Evolutionary conservation across 2,888 invertebrate species (phyloP).

Genomic region (Plutella xylostella): DNA sequence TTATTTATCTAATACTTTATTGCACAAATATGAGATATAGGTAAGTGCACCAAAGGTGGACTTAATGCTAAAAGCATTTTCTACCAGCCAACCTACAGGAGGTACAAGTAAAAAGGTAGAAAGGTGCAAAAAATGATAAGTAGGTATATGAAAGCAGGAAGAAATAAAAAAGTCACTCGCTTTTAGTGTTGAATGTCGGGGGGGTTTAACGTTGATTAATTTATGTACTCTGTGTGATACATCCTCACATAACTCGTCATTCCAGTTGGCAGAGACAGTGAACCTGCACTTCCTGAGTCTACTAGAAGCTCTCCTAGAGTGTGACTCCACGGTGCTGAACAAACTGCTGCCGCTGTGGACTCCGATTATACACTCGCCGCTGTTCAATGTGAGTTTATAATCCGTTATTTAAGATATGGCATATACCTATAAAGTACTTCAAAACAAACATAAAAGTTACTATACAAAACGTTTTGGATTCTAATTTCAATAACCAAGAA

Average conservation of each 20-base stretch:
- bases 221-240: no score
- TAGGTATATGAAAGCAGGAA: no score
- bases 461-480: background rate
- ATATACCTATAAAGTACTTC: background rate
- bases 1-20: no score
- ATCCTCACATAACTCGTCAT: slow-evolving; percentile 1
- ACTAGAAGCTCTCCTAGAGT: slow-evolving; percentile 94
- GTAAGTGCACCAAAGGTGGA: no score
- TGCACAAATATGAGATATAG: no score
- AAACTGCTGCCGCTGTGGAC: slow-evolving; percentile 96
- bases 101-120: no score
- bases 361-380: slow-evolving; percentile 92
- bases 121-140: no score
- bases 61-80: no score
- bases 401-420: background rate
- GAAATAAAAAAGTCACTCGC: no score
- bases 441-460: background rate
- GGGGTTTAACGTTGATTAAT: no score
- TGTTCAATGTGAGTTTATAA: slow-evolving; percentile 42
- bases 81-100: no score
- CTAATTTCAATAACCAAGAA: background rate
- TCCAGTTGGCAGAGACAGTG: slow-evolving; percentile 95
- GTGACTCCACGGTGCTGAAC: slow-evolving; percentile 91
- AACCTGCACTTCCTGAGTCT: slow-evolving; percentile 96
- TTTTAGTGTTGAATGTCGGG: no score